These are phyloP conservation scores for Zosterops hypoxanthus DNA, from an alignment of 2,113 vertebrate species.

Conservation along the genomic window DNA sequence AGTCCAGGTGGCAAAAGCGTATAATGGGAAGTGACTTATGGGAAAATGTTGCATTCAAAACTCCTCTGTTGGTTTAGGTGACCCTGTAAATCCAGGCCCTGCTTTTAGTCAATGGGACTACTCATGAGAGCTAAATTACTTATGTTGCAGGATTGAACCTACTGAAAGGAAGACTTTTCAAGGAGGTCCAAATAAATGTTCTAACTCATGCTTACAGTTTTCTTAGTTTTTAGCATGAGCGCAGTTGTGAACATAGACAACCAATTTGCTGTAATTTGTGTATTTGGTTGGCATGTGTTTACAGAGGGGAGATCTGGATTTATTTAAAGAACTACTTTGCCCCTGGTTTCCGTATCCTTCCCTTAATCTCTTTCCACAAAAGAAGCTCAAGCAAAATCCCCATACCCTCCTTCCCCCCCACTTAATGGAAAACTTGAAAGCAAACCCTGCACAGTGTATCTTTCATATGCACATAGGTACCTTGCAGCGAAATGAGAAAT, in stretches of 20 bases:
- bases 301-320: conserved; percentile 28
- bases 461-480: conserved; percentile 38
- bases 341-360: not conserved
- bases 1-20: conserved; percentile 62
- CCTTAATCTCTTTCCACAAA: conserved; percentile 36
- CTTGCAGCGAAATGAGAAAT: conserved; percentile 54
- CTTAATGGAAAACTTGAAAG: conserved; percentile 33
- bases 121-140: conserved; percentile 54
- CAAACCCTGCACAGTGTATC: not conserved
- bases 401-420: not conserved
- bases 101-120: conserved; percentile 57
- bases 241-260: conserved; percentile 1
- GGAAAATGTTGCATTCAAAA: conserved; percentile 59
- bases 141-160: conserved; percentile 12
- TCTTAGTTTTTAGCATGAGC: conserved; percentile 22
- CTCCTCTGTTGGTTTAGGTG: conserved; percentile 65
- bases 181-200: conserved; percentile 34
- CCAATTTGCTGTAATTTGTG: conserved; percentile 8
- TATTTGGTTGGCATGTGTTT: conserved; percentile 47
- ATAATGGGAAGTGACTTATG: conserved; percentile 66
- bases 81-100: conserved; percentile 52
- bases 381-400: conserved; percentile 25
- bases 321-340: conserved; percentile 36
- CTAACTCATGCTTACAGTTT: conserved; percentile 3
- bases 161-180: conserved; percentile 61